Evolutionary conservation across 2,797 vertebrate species (phyloP), one percentile per base, ranked within the genome.

Genomic region (Eremophila alpestris): DNA sequence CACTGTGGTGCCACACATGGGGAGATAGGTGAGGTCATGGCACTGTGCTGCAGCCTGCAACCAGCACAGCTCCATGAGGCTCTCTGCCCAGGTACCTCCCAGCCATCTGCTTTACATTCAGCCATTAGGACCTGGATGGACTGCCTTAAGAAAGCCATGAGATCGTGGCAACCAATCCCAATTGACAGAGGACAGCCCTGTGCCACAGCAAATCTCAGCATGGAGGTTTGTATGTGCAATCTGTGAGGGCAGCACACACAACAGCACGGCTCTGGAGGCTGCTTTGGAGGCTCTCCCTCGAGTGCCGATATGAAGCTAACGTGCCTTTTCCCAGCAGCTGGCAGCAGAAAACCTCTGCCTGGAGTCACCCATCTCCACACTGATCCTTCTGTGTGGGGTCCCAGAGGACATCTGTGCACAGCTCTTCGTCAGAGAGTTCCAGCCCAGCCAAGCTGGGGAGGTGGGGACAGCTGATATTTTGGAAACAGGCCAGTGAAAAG

Each of bases 231-330:
- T 4, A 23, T 13, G 7, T 2, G 30, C 49, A 32, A 5, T 8
- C 48, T 26, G n/a, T 1, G 41, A 55, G 46, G 49, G 59, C 75
- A 75, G 45, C 52, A 24, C 2, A 0, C 32, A 20, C 16, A 23
- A 20, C 24, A 41, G 45, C 0, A 0, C 0, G 0, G 23, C 7
- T 55, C 30, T 54, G 34, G 7, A 77, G 34, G n/a, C 19, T 52
- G 23, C 7, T 55, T 27, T 54, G 34, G 7, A 77, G 34, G n/a
- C 19, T 52, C 29, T 65, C 41, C 49, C 62, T 70, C 1, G 0
- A 45, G 48, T 4, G 56, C n/a, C 0, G 0, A 15, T 12, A 76
- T 0, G 8, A 73, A 90, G 43, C 11, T 6, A 5, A 11, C 0
- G 1, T 16, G 58, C 23, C 32, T 36, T 54, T 23, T 45, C 52